A percentile compares a stretch with the other conserved stretches of the same genome.
Conservation (phyloP, 2,888 invertebrate species). For the Ennomos erosarius region DNA sequence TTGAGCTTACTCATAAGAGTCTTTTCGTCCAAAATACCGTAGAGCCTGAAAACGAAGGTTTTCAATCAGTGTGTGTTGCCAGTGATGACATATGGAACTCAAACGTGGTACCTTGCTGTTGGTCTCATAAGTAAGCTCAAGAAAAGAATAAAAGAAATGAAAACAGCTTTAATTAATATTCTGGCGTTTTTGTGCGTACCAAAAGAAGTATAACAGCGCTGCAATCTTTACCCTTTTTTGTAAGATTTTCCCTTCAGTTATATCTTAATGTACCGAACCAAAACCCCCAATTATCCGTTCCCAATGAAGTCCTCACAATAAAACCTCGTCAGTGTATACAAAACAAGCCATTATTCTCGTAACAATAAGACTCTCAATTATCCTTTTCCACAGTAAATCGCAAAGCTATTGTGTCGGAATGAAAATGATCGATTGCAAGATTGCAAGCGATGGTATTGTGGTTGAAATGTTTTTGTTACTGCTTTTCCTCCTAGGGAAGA, state of each 20-base stretch:
- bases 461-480: constrained; percentile 18
- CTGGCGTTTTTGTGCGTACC: too few species aligned
- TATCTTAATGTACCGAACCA: constrained; percentile 20
- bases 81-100: too few species aligned
- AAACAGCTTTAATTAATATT: too few species aligned
- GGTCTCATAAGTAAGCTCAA: too few species aligned
- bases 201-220: too few species aligned
- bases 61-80: too few species aligned
- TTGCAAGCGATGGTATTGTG: constrained; percentile 29
- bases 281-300: constrained; percentile 9
- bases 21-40: too few species aligned
- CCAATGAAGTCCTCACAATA: constrained; percentile 33
- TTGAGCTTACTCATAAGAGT: too few species aligned
- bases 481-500: constrained; percentile 18
- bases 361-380: constrained; percentile 27
- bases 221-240: too few species aligned
- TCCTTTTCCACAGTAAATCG: constrained; percentile 33
- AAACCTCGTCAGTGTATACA: constrained; percentile 40
- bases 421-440: constrained; percentile 41
- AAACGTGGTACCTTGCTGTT: too few species aligned
- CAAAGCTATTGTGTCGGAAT: constrained; percentile 37
- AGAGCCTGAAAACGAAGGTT: too few species aligned
- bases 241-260: neutral
- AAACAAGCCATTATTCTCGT: constrained; percentile 37
- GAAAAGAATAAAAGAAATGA: too few species aligned